Evolutionary conservation across 2,113 vertebrate species (phyloP).

Genomic region (Rhegmatorhina hoffmannsi): DNA sequence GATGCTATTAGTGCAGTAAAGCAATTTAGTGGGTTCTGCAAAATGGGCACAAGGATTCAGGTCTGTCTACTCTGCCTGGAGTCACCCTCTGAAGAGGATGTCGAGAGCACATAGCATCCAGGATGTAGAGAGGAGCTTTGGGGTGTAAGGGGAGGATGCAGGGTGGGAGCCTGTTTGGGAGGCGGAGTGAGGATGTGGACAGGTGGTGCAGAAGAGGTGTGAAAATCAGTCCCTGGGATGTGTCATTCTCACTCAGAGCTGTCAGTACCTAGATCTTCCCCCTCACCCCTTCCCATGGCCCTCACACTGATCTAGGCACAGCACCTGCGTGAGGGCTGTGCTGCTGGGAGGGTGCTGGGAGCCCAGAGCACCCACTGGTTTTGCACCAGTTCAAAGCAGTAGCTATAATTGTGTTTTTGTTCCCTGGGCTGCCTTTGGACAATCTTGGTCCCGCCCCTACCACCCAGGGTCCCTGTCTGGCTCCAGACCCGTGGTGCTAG

Average conservation of each 20-base stretch:
- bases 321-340: neutral
- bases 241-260: neutral
- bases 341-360: neutral
- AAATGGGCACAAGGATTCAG: neutral
- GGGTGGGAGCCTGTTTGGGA: neutral
- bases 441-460: neutral
- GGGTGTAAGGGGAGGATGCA: neutral
- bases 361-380: neutral
- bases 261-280: neutral
- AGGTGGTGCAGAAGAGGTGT: accelerated
- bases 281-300: neutral
- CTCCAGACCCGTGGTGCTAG: neutral
- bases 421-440: neutral
- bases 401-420: neutral
- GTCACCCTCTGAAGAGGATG: neutral
- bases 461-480: neutral
- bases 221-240: neutral
- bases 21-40: neutral
- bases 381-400: neutral
- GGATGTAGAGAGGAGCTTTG: neutral
- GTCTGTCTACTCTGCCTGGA: neutral
- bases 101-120: neutral
- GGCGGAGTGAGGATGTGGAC: neutral
- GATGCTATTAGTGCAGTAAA: neutral
- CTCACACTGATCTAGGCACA: neutral